These are phyloP conservation scores for Neelides sp. DNA, from an alignment of 1,140 invertebrate species.

Conservation along the genomic window DNA sequence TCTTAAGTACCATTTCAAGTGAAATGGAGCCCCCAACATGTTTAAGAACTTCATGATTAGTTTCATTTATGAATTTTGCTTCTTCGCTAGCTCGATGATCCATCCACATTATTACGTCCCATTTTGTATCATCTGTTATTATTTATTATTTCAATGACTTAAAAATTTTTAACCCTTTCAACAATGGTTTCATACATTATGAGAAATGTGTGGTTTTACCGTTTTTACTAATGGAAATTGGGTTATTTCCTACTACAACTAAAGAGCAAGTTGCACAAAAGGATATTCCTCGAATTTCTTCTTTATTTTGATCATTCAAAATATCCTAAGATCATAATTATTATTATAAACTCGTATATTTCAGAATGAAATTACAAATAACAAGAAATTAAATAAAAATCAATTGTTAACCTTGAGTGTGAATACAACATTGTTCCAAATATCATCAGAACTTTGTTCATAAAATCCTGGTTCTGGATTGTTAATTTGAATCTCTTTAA, in stretches of 20 bases:
- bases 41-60: constrained; percentile 58
- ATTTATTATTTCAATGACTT: background rate
- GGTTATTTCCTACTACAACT: constrained; percentile 60
- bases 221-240: constrained; percentile 59
- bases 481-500: constrained; percentile 58
- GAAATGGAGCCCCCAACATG: constrained; percentile 86
- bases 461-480: constrained; percentile 63
- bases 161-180: background rate
- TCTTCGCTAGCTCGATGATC: constrained; percentile 78
- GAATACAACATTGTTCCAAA: constrained; percentile 61
- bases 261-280: constrained; percentile 95
- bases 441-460: constrained; percentile 84
- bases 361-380: background rate
- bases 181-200: background rate
- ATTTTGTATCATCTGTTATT: constrained; percentile 36
- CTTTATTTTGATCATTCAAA: constrained; percentile 40
- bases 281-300: constrained; percentile 64
- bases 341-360: too few relatives aligned
- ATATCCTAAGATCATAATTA: too few relatives aligned
- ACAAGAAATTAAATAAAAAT: constrained; percentile 6
- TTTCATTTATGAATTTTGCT: constrained; percentile 67
- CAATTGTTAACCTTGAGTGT: constrained; percentile 52
- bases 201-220: constrained; percentile 34
- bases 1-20: constrained; percentile 62
- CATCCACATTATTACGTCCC: constrained; percentile 94